A percentile compares a stretch with the other conserved stretches of the same genome.
These are phyloP conservation scores for Borostomias antarcticus DNA, from an alignment of 2,797 vertebrate species.

Conservation along the genomic window DNA sequence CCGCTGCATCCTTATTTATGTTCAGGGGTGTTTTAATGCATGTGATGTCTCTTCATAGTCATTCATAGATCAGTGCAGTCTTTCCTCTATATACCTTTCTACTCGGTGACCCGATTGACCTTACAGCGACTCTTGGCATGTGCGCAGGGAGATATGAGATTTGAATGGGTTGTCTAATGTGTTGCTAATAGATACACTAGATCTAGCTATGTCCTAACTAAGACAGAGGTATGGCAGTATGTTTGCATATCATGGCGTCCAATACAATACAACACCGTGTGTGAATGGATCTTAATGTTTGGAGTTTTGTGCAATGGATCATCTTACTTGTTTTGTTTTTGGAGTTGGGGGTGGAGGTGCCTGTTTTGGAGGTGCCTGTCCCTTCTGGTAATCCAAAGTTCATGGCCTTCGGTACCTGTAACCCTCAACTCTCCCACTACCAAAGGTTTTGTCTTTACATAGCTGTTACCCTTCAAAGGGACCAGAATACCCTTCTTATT, in stretches of 20 bases:
- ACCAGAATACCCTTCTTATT: slow-evolving; percentile 35
- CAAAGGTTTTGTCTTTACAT: slow-evolving; percentile 57
- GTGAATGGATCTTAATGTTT: slow-evolving; percentile 41
- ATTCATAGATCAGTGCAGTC: slow-evolving; percentile 50
- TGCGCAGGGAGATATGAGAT: slow-evolving; percentile 35
- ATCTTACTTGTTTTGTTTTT: slow-evolving; percentile 29
- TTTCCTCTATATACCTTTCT: slow-evolving; percentile 43
- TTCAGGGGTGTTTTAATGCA: slow-evolving; percentile 53
- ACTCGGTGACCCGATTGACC: slow-evolving; percentile 21
- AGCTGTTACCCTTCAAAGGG: slow-evolving; percentile 49
- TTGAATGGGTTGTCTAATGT: slow-evolving; percentile 58
- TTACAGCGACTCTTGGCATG: slow-evolving; percentile 44
- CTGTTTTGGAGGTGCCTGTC: slow-evolving; percentile 13
- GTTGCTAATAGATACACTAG: slow-evolving; percentile 76
- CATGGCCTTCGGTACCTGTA: slow-evolving; percentile 28
- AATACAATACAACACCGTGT: slow-evolving; percentile 46
- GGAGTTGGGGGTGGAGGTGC: slow-evolving; percentile 34
- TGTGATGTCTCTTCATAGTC: slow-evolving; percentile 56
- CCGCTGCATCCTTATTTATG: slow-evolving; percentile 47
- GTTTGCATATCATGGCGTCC: slow-evolving; percentile 51
- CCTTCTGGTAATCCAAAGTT: slow-evolving; percentile 23
- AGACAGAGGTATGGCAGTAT: slow-evolving; percentile 36
- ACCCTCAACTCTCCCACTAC: slow-evolving; percentile 45
- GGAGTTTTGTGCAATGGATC: slow-evolving; percentile 46
- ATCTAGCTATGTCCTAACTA: slow-evolving; percentile 29